Evolutionary conservation across 1,140 invertebrate genomes (phyloP).

Genomic region (Adelges cooleyi): DNA sequence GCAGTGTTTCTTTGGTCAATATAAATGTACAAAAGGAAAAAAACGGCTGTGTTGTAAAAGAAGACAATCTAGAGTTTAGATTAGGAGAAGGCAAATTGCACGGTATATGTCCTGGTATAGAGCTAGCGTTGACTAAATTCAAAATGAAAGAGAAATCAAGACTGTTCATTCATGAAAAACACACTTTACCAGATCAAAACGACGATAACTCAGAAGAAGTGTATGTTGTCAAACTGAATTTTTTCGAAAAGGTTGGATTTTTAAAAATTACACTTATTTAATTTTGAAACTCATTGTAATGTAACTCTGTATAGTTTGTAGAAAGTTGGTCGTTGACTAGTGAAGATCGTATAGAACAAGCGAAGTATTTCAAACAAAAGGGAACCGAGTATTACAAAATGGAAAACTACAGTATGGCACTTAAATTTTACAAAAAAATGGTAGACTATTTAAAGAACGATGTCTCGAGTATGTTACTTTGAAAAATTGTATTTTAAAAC

Average conservation of each 20-base stretch:
- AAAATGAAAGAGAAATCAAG: slow-evolving; percentile 66
- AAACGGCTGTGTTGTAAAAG: slow-evolving; percentile 54
- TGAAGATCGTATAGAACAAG: slow-evolving; percentile 66
- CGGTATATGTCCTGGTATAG: slow-evolving; percentile 69
- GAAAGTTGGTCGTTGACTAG: slow-evolving; percentile 71
- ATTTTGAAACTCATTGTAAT: too few species aligned
- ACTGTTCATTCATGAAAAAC: slow-evolving; percentile 39
- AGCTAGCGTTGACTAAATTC: slow-evolving; percentile 73
- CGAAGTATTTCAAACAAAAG: slow-evolving; percentile 74
- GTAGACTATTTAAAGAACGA: slow-evolving; percentile 45
- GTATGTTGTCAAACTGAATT: slow-evolving; percentile 16
- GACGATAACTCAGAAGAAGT: neutral
- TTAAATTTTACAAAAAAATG: slow-evolving; percentile 78
- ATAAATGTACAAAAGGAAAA: slow-evolving; percentile 65
- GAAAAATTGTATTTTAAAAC: neutral
- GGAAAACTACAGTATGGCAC: slow-evolving; percentile 63
- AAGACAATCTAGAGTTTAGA: slow-evolving; percentile 66
- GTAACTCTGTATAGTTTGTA: slow-evolving; percentile 49
- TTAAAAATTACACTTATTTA: neutral
- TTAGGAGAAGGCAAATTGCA: slow-evolving; percentile 61
- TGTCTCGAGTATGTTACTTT: slow-evolving; percentile 31
- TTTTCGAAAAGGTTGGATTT: slow-evolving; percentile 16
- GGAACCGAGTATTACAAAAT: slow-evolving; percentile 84
- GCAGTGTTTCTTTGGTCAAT: slow-evolving; percentile 65
- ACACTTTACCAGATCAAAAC: neutral